A percentile compares a stretch with the other conserved stretches of the same genome.
phyloP scores from a whole-genome alignment of 2,797 vertebrate species.

The Liparis tanakae region DNA sequence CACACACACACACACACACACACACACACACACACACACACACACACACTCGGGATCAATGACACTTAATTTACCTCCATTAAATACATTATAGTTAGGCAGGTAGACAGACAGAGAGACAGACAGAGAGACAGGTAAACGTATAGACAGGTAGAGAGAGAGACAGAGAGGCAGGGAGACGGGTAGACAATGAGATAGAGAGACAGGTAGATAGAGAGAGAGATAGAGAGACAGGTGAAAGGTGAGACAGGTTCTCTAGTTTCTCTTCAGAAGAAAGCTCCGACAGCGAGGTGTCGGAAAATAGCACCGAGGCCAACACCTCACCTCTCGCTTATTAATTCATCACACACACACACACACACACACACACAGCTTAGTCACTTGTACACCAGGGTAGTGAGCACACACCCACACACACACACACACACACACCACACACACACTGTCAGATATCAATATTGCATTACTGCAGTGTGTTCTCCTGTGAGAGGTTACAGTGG shows the following conservation, averaged over 20 bases:
- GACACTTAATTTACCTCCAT: too few species aligned
- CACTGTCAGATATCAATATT: conserved; percentile 80
- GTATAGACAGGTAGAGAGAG: too few species aligned
- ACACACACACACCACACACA: conserved; percentile 45
- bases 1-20: too few species aligned
- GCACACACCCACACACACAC: conserved; percentile 41
- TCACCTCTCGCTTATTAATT: conserved; percentile 76
- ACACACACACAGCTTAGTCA: conserved; percentile 34
- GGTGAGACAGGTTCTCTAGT: conserved; percentile 50
- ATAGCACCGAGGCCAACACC: conserved; percentile 77
- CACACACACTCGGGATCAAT: not conserved
- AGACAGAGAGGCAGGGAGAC: too few species aligned
- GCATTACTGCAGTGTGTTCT: conserved; percentile 77
- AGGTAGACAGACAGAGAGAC: too few species aligned
- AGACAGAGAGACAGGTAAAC: too few species aligned
- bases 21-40: too few species aligned
- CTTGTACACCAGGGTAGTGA: conserved; percentile 42
- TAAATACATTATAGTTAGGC: too few species aligned
- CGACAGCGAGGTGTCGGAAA: conserved; percentile 75
- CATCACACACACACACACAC: conserved; percentile 29
- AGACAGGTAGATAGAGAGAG: conserved; percentile 42
- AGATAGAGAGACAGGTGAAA: conserved; percentile 33
- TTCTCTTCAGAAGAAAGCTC: conserved; percentile 62
- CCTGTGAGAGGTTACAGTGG: conserved; percentile 72
- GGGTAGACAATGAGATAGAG: conserved; percentile 20